phyloP scores from a whole-genome alignment of 2,113 vertebrate species.

The Cettia cetti region DNA sequence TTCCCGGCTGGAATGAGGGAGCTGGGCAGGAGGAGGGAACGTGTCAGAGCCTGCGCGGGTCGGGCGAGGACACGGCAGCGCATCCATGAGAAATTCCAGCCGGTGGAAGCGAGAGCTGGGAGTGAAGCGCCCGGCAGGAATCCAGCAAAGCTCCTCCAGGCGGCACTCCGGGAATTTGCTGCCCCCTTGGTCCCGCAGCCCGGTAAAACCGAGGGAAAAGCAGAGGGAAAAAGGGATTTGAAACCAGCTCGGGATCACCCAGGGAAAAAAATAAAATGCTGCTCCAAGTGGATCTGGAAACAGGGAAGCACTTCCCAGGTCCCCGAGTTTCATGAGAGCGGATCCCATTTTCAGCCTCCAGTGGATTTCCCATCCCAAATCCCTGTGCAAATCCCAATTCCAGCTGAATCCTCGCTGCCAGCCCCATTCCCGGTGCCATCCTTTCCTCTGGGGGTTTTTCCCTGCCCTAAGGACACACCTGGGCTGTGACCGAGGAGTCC shows the following conservation, averaged over 20 bases:
- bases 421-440: neutral
- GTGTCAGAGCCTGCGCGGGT: neutral
- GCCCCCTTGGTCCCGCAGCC: neutral
- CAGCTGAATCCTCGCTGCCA: accelerated
- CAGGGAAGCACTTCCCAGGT: accelerated
- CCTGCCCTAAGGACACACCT: neutral
- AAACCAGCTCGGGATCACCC: accelerated
- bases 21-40: neutral
- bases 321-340: accelerated
- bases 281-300: neutral
- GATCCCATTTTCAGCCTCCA: accelerated
- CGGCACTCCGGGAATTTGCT: neutral
- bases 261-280: neutral
- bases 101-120: neutral
- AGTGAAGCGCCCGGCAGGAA: neutral
- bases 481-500: neutral
- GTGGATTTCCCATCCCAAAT: neutral
- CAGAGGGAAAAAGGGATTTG: accelerated
- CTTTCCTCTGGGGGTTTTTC: neutral
- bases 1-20: neutral
- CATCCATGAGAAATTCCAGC: neutral
- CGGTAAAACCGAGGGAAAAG: neutral
- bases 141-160: neutral
- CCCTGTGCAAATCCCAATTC: neutral
- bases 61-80: constrained; percentile 1